Evolutionary conservation across 2,888 invertebrate species (phyloP).

Genomic region (Cosmorhoe ocellata): DNA sequence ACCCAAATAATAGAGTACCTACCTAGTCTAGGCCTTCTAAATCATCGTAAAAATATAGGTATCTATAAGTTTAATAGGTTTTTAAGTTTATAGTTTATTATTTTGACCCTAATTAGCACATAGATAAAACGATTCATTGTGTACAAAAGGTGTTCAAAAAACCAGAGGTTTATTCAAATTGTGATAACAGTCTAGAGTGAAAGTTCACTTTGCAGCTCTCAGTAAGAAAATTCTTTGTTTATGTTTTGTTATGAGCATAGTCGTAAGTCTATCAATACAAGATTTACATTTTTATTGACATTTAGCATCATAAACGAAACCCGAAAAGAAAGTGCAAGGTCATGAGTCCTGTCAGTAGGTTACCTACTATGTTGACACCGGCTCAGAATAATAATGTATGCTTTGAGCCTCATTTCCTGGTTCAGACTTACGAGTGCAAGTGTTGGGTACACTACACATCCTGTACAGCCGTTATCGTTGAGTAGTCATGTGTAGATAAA

Average conservation of each 20-base stretch:
- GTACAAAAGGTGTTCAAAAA: neutral
- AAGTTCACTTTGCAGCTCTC: too few relatives aligned
- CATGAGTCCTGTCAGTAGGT: slow-evolving; percentile 63
- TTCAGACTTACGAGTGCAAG: slow-evolving; percentile 34
- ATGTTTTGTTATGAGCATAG: too few relatives aligned
- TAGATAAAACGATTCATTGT: neutral
- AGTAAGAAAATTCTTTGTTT: too few relatives aligned
- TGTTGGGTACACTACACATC: slow-evolving; percentile 29
- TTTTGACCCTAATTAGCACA: neutral
- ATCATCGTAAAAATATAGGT: too few relatives aligned
- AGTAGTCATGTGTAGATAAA: slow-evolving; percentile 1
- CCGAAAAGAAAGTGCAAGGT: slow-evolving; percentile 52
- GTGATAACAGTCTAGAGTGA: too few relatives aligned
- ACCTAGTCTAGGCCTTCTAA: too few relatives aligned
- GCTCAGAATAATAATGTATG: slow-evolving; percentile 58
- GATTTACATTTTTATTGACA: slow-evolving; percentile 1
- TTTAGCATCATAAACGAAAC: slow-evolving; percentile 20
- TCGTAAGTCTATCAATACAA: neutral
- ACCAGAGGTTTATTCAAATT: too few relatives aligned
- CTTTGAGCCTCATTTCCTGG: slow-evolving; percentile 38
- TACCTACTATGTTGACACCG: slow-evolving; percentile 49
- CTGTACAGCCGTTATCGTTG: slow-evolving; percentile 16
- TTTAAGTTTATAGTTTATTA: neutral
- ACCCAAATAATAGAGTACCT: too few relatives aligned
- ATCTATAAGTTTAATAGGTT: neutral